Conservation (phyloP, 2,888 invertebrate species). For the Steinernema hermaphroditum region DNA sequence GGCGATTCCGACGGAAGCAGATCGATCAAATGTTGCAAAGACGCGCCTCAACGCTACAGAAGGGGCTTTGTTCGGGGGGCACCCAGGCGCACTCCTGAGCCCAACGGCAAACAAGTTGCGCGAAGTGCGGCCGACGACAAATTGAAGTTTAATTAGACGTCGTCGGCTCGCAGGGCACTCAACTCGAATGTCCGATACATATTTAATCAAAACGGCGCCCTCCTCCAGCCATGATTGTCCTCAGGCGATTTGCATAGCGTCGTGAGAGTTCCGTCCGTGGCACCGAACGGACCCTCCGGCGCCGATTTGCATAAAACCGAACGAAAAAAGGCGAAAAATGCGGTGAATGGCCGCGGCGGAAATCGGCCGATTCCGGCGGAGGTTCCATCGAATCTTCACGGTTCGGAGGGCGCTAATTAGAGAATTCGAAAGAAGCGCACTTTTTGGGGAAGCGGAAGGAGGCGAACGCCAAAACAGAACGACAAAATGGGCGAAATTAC, state of each 20-base stretch:
- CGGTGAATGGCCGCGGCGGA: not conserved
- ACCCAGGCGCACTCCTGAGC: not conserved
- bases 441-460: too few relatives aligned
- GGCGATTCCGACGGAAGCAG: too few relatives aligned
- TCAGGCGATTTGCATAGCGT: slow-evolving; percentile 28
- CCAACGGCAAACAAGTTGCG: not conserved
- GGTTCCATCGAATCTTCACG: slow-evolving; percentile 4
- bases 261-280: slow-evolving; percentile 24
- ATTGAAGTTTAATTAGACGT: slow-evolving; percentile 26
- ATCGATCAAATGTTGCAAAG: too few relatives aligned
- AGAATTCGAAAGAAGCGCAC: too few relatives aligned
- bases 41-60: not conserved
- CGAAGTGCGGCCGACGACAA: not conserved
- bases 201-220: slow-evolving; percentile 31
- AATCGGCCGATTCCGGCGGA: not conserved
- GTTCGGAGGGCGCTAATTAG: not conserved
- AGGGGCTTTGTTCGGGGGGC: not conserved
- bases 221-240: slow-evolving; percentile 25
- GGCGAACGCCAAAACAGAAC: too few relatives aligned
- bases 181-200: slow-evolving; percentile 28
- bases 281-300: slow-evolving; percentile 1
- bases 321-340: slow-evolving; percentile 12
- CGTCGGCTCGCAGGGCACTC: not conserved
- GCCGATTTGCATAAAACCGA: slow-evolving; percentile 23
- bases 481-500: too few relatives aligned